Evolutionary conservation across 2,797 vertebrate species (phyloP), one percentile per base, ranked within the genome.

Genomic region (Melanotaenia parkinsoni): DNA sequence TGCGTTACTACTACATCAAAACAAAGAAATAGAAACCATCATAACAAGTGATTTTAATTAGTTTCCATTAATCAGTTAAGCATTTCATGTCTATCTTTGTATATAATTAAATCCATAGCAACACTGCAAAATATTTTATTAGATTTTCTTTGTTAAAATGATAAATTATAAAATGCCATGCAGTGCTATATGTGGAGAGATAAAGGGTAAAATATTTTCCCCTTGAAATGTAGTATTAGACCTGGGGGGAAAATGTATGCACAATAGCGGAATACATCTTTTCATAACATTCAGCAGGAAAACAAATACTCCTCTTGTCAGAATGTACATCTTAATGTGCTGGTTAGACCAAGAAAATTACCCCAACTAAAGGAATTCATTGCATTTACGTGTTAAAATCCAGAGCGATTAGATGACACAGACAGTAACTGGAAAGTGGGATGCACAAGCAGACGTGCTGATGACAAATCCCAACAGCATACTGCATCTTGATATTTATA

Each of bases 401-500:
- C 22, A 58, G 0, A 11, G 28, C 0, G 18, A 45, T 20, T 1
- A 45, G 43, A 8, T 45, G 6, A 43, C 40, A 20, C 43, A 2
- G 43, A 20, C 18, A 20, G 16, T 7, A 43, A 43, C 8, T 62
- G 57, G 20, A 61, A 61, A 61, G 35, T 60, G 5, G 20, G 30
- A 70, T 45, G 74, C 54, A 63, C 57, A 45, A 63, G 71, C 74
- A 86, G 82, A 85, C 63, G 72, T 73, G 35, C 70, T 5, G 28
- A 72, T 24, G 57, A 74, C 30, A 69, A 77, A 79, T 80, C 65
- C 70, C 61, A 50, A 45, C 28, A 66, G 47, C 28, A 57, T n/a
- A 16, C 30, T 22, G 63, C 73, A 50, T 14, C 70, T 86, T 76
- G 63, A 89, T 80, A 79, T 74, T 67, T 63, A 83, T 57, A 72